A percentile compares a stretch with the other conserved stretches of the same genome.
Evolutionary conservation across 2,797 vertebrate species (phyloP).

Genomic region (Etheostoma perlongum): DNA sequence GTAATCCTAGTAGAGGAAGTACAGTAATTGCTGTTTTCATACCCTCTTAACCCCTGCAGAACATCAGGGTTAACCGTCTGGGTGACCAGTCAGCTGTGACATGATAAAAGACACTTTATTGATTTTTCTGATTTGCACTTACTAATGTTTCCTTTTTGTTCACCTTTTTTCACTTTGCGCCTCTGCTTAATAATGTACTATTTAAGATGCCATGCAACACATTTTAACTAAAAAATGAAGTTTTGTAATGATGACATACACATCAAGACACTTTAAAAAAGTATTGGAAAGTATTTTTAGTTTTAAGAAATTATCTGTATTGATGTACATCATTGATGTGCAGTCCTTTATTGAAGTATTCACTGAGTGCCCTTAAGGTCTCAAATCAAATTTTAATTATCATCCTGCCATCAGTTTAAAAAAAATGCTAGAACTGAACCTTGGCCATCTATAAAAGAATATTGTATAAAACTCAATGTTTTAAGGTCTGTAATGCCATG

Average conservation of each 20-base stretch:
- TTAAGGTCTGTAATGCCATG: not conserved
- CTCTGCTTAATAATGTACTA: conserved; percentile 65
- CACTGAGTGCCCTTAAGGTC: not conserved
- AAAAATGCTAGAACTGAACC: not conserved
- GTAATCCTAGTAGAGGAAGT: conserved; percentile 63
- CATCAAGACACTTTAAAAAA: conserved; percentile 1
- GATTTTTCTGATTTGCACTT: conserved; percentile 76
- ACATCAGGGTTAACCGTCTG: conserved; percentile 57
- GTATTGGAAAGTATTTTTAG: not conserved
- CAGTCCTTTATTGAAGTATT: not conserved
- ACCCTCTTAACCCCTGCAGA: conserved; percentile 65
- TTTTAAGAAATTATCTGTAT: not conserved
- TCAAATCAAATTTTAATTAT: not conserved
- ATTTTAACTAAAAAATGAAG: conserved; percentile 35
- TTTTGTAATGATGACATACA: conserved; percentile 13
- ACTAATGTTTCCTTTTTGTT: conserved; percentile 83
- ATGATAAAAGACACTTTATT: conserved; percentile 46
- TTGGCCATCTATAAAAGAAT: not conserved
- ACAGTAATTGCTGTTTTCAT: conserved; percentile 58
- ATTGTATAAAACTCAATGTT: not conserved
- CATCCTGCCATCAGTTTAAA: not conserved
- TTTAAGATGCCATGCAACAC: conserved; percentile 44
- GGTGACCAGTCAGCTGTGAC: conserved; percentile 45
- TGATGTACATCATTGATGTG: not conserved
- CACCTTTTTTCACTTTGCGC: conserved; percentile 66